Conservation (phyloP, 2,888 invertebrate species). For the Zeuzera pyrina region DNA sequence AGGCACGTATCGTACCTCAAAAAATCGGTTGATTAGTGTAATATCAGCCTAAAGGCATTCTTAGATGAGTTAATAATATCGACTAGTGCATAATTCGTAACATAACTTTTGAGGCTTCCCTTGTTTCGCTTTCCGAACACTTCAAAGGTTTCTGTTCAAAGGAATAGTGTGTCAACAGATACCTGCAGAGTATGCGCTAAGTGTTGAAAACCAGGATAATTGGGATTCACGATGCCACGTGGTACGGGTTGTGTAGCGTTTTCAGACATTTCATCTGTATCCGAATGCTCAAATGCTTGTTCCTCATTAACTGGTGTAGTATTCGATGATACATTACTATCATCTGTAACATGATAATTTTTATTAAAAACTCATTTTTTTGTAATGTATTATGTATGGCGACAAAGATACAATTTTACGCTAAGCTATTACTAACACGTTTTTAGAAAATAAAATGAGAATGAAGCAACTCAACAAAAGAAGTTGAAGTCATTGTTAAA, state of each 20-base stretch:
- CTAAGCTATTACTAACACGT: background rate
- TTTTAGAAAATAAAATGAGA: background rate
- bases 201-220: constrained; percentile 89
- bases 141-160: constrained; percentile 29
- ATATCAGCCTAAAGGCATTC: no score
- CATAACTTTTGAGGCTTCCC: constrained; percentile 25
- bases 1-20: no score
- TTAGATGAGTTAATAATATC: no score
- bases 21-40: no score
- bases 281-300: constrained; percentile 70
- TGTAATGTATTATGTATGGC: background rate
- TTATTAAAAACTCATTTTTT: background rate
- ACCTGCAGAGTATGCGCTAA: constrained; percentile 81
- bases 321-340: constrained; percentile 38
- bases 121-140: constrained; percentile 28
- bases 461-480: background rate
- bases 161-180: constrained; percentile 11
- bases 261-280: constrained; percentile 68
- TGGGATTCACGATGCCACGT: constrained; percentile 86
- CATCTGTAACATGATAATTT: constrained; percentile 21
- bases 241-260: constrained; percentile 58
- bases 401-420: background rate
- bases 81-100: background rate
- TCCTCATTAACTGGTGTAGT: constrained; percentile 66
- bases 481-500: background rate